phyloP scores from a whole-genome alignment of 2,113 vertebrate genomes.

The Gorilla gorilla region DNA sequence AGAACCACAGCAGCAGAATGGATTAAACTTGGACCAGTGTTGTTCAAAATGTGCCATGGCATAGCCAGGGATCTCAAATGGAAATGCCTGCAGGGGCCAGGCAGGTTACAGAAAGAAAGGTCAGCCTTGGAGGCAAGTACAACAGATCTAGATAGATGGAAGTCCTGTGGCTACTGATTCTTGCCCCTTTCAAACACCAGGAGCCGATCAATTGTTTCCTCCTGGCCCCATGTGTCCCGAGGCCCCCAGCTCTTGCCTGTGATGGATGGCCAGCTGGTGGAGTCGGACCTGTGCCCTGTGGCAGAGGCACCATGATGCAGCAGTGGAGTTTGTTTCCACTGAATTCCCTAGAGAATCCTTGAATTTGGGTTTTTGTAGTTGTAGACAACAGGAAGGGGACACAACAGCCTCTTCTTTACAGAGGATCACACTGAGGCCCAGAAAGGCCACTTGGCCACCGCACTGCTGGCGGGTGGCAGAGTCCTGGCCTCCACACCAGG shows the following conservation, averaged over 20 bases:
- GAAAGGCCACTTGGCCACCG: fast-evolving
- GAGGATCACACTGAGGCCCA: not conserved
- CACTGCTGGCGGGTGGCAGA: not conserved
- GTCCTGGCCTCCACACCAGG: not conserved
- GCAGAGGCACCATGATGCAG: fast-evolving
- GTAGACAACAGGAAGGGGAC: not conserved
- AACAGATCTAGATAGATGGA: not conserved
- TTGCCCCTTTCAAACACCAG: not conserved
- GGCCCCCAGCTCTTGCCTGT: not conserved
- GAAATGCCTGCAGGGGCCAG: not conserved
- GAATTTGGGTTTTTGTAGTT: not conserved
- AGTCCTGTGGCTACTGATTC: not conserved
- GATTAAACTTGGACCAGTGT: not conserved
- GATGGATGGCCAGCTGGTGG: not conserved
- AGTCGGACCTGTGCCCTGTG: not conserved
- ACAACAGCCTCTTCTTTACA: not conserved
- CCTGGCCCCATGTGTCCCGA: not conserved
- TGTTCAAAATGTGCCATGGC: not conserved
- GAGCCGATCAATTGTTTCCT: not conserved
- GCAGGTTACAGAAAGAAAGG: not conserved
- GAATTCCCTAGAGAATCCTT: not conserved
- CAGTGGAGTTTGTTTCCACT: fast-evolving
- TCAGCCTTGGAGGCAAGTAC: not conserved
- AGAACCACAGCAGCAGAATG: not conserved
- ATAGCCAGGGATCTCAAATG: not conserved